Evolutionary conservation across 2,888 invertebrate genomes (phyloP).

Genomic region (Leptopterna dolabrata): DNA sequence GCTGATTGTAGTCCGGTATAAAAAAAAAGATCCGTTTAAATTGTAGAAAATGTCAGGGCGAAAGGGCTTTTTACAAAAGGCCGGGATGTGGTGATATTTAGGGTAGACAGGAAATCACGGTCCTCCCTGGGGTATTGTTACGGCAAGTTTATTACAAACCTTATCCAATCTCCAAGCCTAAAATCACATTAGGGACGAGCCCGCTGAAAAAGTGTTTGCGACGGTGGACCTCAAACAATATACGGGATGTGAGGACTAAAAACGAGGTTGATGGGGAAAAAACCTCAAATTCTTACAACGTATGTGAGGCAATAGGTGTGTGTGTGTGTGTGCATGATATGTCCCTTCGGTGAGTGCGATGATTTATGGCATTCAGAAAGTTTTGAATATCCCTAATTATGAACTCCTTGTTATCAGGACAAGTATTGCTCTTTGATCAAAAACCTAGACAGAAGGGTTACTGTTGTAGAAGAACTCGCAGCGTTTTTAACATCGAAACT

Average conservation of each 20-base stretch:
- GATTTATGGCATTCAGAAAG: too few relatives aligned
- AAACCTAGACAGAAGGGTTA: too few relatives aligned
- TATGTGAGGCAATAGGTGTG: not conserved
- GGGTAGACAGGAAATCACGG: not conserved
- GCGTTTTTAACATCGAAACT: too few relatives aligned
- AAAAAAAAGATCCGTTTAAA: not conserved
- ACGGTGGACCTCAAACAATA: not conserved
- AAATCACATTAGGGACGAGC: constrained; percentile 25
- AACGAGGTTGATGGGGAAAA: not conserved
- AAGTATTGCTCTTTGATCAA: too few relatives aligned
- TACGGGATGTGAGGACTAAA: not conserved
- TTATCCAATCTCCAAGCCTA: constrained; percentile 33
- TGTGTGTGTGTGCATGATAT: too few relatives aligned
- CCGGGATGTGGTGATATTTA: not conserved
- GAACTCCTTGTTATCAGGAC: too few relatives aligned
- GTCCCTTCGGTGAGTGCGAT: too few relatives aligned
- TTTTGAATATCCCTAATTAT: too few relatives aligned
- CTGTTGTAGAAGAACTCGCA: too few relatives aligned
- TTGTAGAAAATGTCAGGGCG: not conserved
- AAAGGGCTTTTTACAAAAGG: not conserved
- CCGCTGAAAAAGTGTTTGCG: constrained; percentile 26
- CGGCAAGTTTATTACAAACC: constrained; percentile 44
- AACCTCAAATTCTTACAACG: not conserved
- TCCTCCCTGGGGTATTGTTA: constrained; percentile 31
- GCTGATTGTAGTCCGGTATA: too few relatives aligned